Conservation (phyloP, 2,888 invertebrate genomes). For the Dynastes maya region DNA sequence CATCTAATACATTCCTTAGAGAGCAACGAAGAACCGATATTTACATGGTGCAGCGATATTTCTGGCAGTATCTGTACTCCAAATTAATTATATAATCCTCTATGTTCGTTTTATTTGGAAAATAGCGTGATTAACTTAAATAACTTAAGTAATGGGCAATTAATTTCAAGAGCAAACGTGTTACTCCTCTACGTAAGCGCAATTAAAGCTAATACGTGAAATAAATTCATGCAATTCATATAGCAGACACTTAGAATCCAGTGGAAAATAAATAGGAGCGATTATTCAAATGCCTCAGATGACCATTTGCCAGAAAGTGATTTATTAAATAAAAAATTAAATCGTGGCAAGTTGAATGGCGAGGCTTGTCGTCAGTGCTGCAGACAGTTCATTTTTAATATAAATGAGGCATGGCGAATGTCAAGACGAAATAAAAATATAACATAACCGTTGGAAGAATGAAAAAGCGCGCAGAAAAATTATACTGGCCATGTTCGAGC, state of each 20-base stretch:
- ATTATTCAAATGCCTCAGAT: constrained; percentile 50
- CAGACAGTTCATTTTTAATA: constrained; percentile 71
- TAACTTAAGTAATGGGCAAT: too few species aligned
- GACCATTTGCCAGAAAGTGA: constrained; percentile 50
- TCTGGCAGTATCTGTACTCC: too few species aligned
- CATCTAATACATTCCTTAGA: too few species aligned
- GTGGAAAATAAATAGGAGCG: constrained; percentile 40
- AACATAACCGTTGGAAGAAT: constrained; percentile 36
- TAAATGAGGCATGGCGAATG: constrained; percentile 62
- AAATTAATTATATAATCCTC: too few species aligned
- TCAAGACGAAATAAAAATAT: constrained; percentile 50
- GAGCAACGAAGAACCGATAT: too few species aligned
- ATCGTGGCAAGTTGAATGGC: constrained; percentile 65
- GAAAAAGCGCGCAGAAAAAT: constrained; percentile 28
- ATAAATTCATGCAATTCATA: constrained; percentile 22
- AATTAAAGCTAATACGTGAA: constrained; percentile 18
- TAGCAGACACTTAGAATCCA: constrained; percentile 32
- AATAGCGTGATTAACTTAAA: too few species aligned
- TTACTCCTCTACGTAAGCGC: neutral
- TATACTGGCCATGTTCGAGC: constrained; percentile 9
- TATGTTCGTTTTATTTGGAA: too few species aligned
- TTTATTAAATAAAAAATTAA: constrained; percentile 55
- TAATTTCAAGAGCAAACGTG: too few species aligned
- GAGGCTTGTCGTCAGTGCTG: constrained; percentile 68
- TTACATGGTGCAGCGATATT: too few species aligned